Evolutionary conservation across 2,888 invertebrate genomes (phyloP), one percentile per base, ranked within the genome.

Genomic region (Pantelozetes paolii): DNA sequence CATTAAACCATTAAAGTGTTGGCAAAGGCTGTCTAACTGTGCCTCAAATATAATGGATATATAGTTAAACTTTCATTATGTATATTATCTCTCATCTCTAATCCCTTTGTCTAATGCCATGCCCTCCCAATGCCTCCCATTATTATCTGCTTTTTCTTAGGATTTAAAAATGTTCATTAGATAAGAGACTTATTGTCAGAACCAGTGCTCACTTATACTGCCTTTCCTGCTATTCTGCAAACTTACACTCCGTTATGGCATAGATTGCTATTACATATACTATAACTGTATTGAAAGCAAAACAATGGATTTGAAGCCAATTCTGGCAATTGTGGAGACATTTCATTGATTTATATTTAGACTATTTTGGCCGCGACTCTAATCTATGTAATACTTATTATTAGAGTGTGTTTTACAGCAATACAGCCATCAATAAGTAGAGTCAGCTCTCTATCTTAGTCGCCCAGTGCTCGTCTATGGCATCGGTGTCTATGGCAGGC

Each of bases 121-220:
- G 67, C 18, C 57, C 57, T 57, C 57, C 28, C 57, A 57, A 57
- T 57, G 57, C 69, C 69, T 69, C 69, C 69, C 69, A 69, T 69
- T 69, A 69, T 69, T 69, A 69, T 69, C 69, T 69, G 42, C 69
- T 69, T 69, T 64, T 69, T 69, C 69, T 69, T 69, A 69, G 69
- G 69, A 69, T 69, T 69, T 69, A 69, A 69, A 69, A 69, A 69
- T 69, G 69, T 69, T 69, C 40, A 11, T 42, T 26, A 69, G 69
- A 69, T 69, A 69, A 69, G 69, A 69, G 69, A 40, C 69, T 69
- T 69, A 69, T 69, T 42, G 40, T 69, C 26, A 15, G 42, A 64
- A 20, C 32, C 42, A 45, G 0, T 26, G 69, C 69, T 69, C 23
- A 69, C 23, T 26, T 3, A 36, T 30, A 32, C 9, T n/a, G 26